Percentiles rank a stretch among this genome's conserved stretches.
Evolutionary conservation across 2,888 invertebrate species (phyloP).

Genomic region (Drosophila hawaiiensis): DNA sequence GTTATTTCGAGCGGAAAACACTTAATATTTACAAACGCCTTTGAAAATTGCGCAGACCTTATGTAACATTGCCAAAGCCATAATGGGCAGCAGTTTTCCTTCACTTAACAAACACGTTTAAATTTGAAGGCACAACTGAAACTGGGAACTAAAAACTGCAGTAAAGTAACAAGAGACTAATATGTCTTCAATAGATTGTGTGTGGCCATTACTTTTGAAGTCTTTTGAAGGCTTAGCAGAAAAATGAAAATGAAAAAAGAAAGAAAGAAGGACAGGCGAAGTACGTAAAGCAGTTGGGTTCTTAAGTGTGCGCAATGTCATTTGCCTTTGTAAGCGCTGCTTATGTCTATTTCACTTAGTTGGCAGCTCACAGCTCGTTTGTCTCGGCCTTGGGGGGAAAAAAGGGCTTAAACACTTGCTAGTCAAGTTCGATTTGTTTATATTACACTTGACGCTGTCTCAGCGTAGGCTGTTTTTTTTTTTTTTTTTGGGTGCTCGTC

Average conservation of each 20-base stretch:
- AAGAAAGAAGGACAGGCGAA: background rate
- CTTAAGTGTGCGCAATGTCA: slow-evolving; percentile 25
- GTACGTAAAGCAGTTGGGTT: slow-evolving; percentile 32
- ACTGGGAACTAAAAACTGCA: background rate
- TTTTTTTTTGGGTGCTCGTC: background rate
- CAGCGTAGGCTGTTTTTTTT: slow-evolving; percentile 3
- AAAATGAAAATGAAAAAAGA: background rate
- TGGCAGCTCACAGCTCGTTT: slow-evolving; percentile 32
- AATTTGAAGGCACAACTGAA: background rate
- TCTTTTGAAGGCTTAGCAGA: slow-evolving; percentile 36
- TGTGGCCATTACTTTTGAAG: slow-evolving; percentile 29
- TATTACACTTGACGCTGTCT: slow-evolving; percentile 73
- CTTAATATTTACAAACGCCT: background rate
- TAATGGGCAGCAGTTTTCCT: background rate
- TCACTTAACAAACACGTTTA: background rate
- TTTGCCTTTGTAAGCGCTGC: slow-evolving; percentile 65
- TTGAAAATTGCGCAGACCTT: background rate
- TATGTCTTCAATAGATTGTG: slow-evolving; percentile 14
- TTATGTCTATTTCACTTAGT: slow-evolving; percentile 62
- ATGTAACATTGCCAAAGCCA: background rate
- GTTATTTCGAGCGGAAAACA: background rate
- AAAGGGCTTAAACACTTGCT: slow-evolving; percentile 79
- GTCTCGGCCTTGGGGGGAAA: slow-evolving; percentile 53
- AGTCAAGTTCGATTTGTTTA: slow-evolving; percentile 78
- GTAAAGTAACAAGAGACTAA: slow-evolving; percentile 23